Conservation (phyloP, 2,113 vertebrate species). For the Hoplias malabaricus region DNA sequence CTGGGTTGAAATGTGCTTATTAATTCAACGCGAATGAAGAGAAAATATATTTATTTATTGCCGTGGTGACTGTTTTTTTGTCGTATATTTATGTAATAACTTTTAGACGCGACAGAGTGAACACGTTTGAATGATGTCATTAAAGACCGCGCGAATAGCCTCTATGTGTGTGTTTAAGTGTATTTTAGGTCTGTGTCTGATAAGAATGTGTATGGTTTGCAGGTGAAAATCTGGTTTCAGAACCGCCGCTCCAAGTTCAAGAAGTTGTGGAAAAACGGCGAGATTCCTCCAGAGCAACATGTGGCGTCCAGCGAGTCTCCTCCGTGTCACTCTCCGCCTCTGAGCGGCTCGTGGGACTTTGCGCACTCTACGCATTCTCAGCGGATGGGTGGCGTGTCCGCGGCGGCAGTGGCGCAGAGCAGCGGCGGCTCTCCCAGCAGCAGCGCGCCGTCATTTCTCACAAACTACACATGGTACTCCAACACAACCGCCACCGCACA, state of each 20-base stretch:
- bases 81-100: too few species aligned
- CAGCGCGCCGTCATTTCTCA: slow-evolving; percentile 79
- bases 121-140: too few species aligned
- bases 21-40: too few species aligned
- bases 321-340: slow-evolving; percentile 81
- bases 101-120: too few species aligned
- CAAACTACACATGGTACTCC: slow-evolving; percentile 93
- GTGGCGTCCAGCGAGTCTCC: slow-evolving; percentile 83
- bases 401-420: slow-evolving; percentile 78
- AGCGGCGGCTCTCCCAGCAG: slow-evolving; percentile 78
- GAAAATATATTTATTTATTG: too few species aligned
- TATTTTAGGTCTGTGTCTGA: neutral
- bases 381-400: slow-evolving; percentile 74
- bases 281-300: slow-evolving; percentile 87
- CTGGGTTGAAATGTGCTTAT: too few species aligned
- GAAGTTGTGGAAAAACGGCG: slow-evolving; percentile 97
- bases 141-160: too few species aligned
- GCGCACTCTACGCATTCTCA: slow-evolving; percentile 81
- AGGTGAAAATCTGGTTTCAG: slow-evolving; percentile 98
- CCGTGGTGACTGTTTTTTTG: too few species aligned
- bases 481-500: slow-evolving; percentile 79
- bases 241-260: slow-evolving; percentile 95
- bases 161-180: too few species aligned
- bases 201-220: slow-evolving; percentile 12
- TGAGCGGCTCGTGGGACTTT: slow-evolving; percentile 86